These are phyloP conservation scores for Sorex araneus DNA, from an alignment of 2,113 vertebrate genomes.

Conservation along the genomic window DNA sequence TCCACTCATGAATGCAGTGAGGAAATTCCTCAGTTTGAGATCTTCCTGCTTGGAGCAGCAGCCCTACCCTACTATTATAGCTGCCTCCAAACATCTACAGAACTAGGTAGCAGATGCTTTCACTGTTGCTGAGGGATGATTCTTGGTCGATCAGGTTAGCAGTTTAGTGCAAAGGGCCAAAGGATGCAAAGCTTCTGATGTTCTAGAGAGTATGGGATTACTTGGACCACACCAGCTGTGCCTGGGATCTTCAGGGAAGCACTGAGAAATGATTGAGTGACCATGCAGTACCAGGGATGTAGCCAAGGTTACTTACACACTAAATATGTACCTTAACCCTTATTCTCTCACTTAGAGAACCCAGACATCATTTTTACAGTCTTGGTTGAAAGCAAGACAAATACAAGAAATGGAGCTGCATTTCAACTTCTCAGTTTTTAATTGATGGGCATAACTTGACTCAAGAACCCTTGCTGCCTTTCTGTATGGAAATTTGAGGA, in stretches of 20 bases:
- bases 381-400: background rate
- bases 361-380: background rate
- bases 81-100: background rate
- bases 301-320: no score
- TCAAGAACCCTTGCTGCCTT: background rate
- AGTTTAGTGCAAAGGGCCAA: no score
- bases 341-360: no score
- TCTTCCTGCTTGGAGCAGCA: background rate
- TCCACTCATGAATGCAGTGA: background rate
- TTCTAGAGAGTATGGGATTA: no score
- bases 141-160: no score
- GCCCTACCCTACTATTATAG: background rate
- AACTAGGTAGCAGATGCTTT: background rate
- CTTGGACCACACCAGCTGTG: no score
- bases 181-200: no score
- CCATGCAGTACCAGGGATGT: no score
- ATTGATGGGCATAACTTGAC: background rate
- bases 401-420: background rate
- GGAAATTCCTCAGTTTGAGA: background rate
- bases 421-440: background rate
- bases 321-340: no score
- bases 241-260: no score
- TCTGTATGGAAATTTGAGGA: background rate
- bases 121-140: background rate
- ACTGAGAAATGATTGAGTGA: no score